Base-by-base conservation (phyloP, 2,113 vertebrate genomes). In the Dissostichus mawsoni region DNA sequence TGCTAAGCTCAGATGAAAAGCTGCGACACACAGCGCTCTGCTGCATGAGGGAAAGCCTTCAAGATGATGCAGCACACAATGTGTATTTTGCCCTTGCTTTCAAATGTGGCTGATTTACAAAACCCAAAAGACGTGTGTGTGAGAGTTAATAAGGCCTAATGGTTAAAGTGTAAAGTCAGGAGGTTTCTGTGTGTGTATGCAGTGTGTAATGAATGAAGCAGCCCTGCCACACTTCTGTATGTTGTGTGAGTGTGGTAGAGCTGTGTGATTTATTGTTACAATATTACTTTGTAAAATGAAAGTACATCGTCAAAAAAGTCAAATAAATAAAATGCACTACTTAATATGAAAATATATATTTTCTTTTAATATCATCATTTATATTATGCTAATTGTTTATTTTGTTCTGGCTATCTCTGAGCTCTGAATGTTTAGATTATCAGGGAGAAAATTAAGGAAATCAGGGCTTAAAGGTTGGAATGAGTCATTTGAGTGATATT, bases 1-100 rank as follows among this genome's bases (percentile, higher is more conserved):
- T 81, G 59, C 51, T 29, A 50, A 55, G 67, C 69, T 67, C 62
- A 33, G 36, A 29, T 18, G 45, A 59, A 53, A 80, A 68, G 45
- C 69, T 33, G n/a, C 5, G 41, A 16, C 6, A 5, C 36, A 52
- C 52, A 20, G 12, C 2, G 3, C 23, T 44, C 25, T 50, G 48
- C 17, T 55, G 25, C 13, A 55, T 33, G 45, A 68, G 48, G 23
- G 64, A 59, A 44, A 9, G 29, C 51, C 55, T 80, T 80, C 55
- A 53, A 52, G 36, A 51, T 29, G 56, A 58, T 0, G 16, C 66
- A 45, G 64, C 66, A 45, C 57, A 50, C 61, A 8, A 1, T 47
- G 51, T 44, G n/a, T 50, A 33, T 20, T 47, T 12, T 33, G 2
- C 13, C 11, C 1, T 23, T 51, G 29, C 29, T 50, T 1, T 73